phyloP scores from a whole-genome alignment of 30 jellyfish, hydroid and myxozoan genomes.

The Pelagia noctiluca region DNA sequence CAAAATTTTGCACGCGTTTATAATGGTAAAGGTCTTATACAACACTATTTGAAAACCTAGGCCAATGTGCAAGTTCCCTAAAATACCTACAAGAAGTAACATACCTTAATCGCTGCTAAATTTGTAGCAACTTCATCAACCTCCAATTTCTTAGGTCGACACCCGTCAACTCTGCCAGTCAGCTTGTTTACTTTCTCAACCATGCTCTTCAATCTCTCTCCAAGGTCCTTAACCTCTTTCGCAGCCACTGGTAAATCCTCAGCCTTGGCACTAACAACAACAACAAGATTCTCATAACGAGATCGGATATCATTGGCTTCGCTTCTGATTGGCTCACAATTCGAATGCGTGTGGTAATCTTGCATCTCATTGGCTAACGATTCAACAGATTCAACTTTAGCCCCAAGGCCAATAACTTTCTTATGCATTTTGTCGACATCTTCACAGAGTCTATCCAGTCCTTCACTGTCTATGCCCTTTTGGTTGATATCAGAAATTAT shows the following conservation, averaged over 20 bases:
- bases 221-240: conserved; percentile 73
- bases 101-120: conserved; percentile 56
- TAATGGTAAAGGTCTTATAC: too few species aligned
- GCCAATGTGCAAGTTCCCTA: background rate
- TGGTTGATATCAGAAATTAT: conserved; percentile 40
- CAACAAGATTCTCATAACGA: conserved; percentile 68
- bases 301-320: conserved; percentile 84
- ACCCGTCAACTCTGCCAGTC: conserved; percentile 48
- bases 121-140: conserved; percentile 75
- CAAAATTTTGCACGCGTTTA: too few species aligned
- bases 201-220: conserved; percentile 66
- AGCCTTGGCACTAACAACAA: conserved; percentile 16
- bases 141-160: conserved; percentile 81
- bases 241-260: conserved; percentile 53
- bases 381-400: conserved; percentile 59
- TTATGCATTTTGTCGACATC: conserved; percentile 56
- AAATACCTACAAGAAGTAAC: background rate
- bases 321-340: conserved; percentile 71
- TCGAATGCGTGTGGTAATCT: conserved; percentile 70
- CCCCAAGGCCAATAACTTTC: conserved; percentile 75
- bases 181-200: conserved; percentile 58
- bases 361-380: conserved; percentile 57
- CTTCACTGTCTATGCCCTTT: conserved; percentile 67
- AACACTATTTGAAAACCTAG: too few species aligned
- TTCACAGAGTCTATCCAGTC: conserved; percentile 32